phyloP scores from a whole-genome alignment of 2,797 vertebrate species.

The Borostomias antarcticus region DNA sequence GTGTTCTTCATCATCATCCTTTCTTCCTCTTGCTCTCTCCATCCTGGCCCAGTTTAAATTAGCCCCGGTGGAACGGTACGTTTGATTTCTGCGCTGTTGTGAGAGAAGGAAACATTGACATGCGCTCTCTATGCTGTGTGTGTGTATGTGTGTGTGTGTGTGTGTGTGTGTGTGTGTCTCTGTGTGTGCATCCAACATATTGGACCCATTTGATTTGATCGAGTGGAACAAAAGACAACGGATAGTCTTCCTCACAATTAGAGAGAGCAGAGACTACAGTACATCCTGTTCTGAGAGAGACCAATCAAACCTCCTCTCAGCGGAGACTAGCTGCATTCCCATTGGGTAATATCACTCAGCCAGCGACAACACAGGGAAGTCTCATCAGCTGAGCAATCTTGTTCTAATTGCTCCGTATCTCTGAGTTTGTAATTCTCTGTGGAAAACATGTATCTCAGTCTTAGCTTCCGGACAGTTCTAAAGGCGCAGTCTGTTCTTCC shows the following conservation, averaged over 20 bases:
- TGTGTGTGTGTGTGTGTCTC: slow-evolving; percentile 12
- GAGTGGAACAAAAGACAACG: slow-evolving; percentile 16
- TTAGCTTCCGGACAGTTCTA: slow-evolving; percentile 41
- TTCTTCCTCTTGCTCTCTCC: not conserved
- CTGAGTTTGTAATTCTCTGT: slow-evolving; percentile 19
- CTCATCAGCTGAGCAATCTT: not conserved
- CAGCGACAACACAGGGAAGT: slow-evolving; percentile 33
- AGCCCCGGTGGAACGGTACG: slow-evolving; percentile 29
- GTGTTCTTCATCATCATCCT: not conserved
- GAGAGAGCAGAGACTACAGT: slow-evolving; percentile 35
- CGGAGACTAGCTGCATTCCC: slow-evolving; percentile 8
- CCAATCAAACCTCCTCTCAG: slow-evolving; percentile 21
- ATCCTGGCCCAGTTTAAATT: slow-evolving; percentile 32
- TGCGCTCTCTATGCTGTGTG: not conserved
- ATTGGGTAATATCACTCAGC: slow-evolving; percentile 46
- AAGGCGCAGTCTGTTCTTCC: too few relatives aligned
- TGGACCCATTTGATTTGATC: slow-evolving; percentile 20
- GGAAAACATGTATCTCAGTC: slow-evolving; percentile 6
- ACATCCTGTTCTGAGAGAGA: too few relatives aligned
- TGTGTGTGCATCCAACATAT: not conserved
- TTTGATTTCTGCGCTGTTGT: slow-evolving; percentile 28
- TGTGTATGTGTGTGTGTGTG: slow-evolving; percentile 17
- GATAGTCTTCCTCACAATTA: slow-evolving; percentile 47
- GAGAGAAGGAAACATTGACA: not conserved
- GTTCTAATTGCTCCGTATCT: slow-evolving; percentile 56